Conservation (phyloP, 2,888 invertebrate species). For the Acleris sparsana region DNA sequence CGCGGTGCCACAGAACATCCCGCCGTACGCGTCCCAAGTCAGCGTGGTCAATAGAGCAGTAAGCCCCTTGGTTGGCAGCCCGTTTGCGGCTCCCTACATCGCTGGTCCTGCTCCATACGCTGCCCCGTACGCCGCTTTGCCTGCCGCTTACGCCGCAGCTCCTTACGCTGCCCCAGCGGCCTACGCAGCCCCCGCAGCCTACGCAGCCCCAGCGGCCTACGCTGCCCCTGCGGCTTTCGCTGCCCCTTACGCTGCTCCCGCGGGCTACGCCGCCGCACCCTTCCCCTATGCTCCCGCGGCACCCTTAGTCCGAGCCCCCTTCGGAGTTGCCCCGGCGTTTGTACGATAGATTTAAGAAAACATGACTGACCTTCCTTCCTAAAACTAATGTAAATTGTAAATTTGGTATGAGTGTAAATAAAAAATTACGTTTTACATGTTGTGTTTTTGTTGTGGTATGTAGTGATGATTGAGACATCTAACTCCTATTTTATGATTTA, state of each 20-base stretch:
- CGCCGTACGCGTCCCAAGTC: conserved; percentile 85
- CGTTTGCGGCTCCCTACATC: conserved; percentile 47
- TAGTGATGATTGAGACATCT: too few species aligned
- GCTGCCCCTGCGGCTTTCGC: conserved; percentile 44
- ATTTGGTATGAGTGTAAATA: conserved; percentile 14
- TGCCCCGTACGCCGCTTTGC: conserved; percentile 44
- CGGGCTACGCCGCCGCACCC: conserved; percentile 48
- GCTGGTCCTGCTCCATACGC: conserved; percentile 49
- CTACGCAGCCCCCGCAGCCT: conserved; percentile 38
- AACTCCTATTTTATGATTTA: too few species aligned
- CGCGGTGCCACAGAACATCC: conserved; percentile 85
- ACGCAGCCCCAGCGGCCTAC: conserved; percentile 40
- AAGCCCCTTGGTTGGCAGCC: conserved; percentile 66
- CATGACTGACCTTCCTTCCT: conserved; percentile 66
- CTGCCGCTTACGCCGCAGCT: conserved; percentile 39
- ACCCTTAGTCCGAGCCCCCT: conserved; percentile 59
- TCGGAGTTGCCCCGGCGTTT: conserved; percentile 68
- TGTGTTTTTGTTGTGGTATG: not conserved
- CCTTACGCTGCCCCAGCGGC: conserved; percentile 36
- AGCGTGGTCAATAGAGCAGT: conserved; percentile 79
- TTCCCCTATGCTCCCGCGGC: conserved; percentile 51
- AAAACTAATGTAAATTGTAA: conserved; percentile 47
- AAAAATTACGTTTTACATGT: not conserved
- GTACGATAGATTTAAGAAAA: conserved; percentile 77
- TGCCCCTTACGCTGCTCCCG: conserved; percentile 45